Base-by-base conservation (phyloP, 2,888 invertebrate species). In the Heliconius aoede region DNA sequence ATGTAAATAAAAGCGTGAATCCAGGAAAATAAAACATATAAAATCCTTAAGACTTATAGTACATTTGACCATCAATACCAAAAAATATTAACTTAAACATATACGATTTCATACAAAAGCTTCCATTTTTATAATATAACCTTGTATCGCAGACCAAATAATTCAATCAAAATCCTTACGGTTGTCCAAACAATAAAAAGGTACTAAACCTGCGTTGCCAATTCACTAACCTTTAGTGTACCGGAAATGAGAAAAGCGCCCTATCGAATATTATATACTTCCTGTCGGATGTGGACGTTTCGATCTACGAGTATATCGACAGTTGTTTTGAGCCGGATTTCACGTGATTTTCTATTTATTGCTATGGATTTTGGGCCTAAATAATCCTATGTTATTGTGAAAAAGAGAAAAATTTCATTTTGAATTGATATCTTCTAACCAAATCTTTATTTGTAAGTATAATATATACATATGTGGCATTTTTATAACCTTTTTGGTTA, bases 271-370 rank as follows among this genome's bases (percentile, higher is more conserved):
- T 58, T 58, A 28, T 74, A 74, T 64, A 55, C 55, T 55, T 71
- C 65, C 69, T 69, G 21, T 62, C 74, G 78, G 78, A 78, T 60
- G 76, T 77, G 61, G 67, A 58, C 51, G 72, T 69, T 76, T 72
- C 74, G 30, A 30, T n/a, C n/a, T n/a, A n/a, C n/a, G n/a, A 61
- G 76, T 67, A 64, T 76, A 74, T n/a, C n/a, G n/a, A n/a, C 74
- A 73, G 28, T 73, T 74, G 74, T 76, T 79, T 72, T 60, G 72
- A 69, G 32, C 51, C 28, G 73, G 71, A 67, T 78, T 73, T 71
- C 24, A 58, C 26, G 51, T 62, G 24, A 26, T 60, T 72, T 72
- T 36, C 58, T 58, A 24, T 60, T 72, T 60, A 58, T 65, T 65
- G 36, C n/a, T 69, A 13, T 3, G 30, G 15, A 55, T 55, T 55